phyloP scores from a whole-genome alignment of 53 echinoderm and acorn worm species.

The Henricia sp. region DNA sequence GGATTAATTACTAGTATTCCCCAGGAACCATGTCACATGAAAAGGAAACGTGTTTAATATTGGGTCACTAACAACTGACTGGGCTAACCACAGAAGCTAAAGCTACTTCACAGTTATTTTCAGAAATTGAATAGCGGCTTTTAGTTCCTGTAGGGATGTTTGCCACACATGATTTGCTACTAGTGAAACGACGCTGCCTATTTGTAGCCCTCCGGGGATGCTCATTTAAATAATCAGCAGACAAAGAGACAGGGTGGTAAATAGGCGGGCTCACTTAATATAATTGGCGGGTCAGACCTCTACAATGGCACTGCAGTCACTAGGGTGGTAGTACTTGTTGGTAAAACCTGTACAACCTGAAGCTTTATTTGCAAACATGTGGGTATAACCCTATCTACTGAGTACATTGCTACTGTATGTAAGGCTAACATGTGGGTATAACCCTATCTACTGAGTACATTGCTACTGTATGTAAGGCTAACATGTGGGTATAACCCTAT shows the following conservation, averaged over 20 bases:
- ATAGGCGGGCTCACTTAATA: constrained; percentile 4
- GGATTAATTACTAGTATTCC: not conserved
- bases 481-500: no score
- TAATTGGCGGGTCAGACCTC: constrained; percentile 35
- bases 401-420: no score
- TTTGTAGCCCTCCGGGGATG: constrained; percentile 53
- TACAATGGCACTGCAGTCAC: not conserved
- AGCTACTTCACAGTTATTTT: constrained; percentile 33
- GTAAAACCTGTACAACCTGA: constrained; percentile 22
- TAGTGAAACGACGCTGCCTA: constrained; percentile 15
- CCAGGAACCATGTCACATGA: constrained; percentile 24
- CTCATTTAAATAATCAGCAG: constrained; percentile 58
- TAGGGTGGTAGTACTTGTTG: not conserved
- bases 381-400: no score
- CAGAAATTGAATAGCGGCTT: constrained; percentile 45
- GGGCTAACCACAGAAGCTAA: constrained; percentile 14
- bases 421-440: no score
- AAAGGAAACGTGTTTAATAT: constrained; percentile 9
- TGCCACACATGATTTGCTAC: constrained; percentile 52
- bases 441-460: no score
- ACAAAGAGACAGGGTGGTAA: no score
- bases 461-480: no score
- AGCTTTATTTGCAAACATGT: constrained; percentile 43
- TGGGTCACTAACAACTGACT: no score
- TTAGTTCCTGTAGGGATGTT: not conserved